Evolutionary conservation across 37 sponge, comb jelly and placozoan species (phyloP), one percentile per base, ranked within the genome.

Genomic region (Oscarella lobularis): DNA sequence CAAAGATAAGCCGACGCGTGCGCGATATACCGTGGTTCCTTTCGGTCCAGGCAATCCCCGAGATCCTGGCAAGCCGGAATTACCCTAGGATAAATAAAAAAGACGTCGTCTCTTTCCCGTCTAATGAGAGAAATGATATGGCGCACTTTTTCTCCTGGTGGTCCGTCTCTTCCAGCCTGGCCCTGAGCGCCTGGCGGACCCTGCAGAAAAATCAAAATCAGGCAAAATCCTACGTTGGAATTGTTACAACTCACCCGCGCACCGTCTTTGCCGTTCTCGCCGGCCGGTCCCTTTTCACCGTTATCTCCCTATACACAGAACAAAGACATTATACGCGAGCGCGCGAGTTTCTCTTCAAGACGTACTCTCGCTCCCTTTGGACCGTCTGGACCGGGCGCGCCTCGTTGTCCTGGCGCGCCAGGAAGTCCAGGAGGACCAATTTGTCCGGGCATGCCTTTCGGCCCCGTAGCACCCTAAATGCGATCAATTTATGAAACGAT

Each of bases 361-460:
- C 60, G 20, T 27, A 48, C 60, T 48, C 60, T 9, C 9, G 60
- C 20, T 48, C 60, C 60, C 20, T 48, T 48, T 48, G 60, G 20
- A 48, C 60, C 60, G 20, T 27, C 60, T 27, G 60, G 14, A 27
- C 60, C 60, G 9, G 9, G 60, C 9, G 60, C 14, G 14, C 60
- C 60, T 48, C 60, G 60, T 20, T 48, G 14, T 48, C 60, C 60
- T 9, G 60, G 60, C 20, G 20, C 9, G 9, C 60, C 60, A 48
- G 60, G 60, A 48, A 48, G 60, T 48, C 60, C 60, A 48, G 60
- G 60, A 27, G 60, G 60, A 48, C 60, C 60, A 48, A 20, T 20
- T 48, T 20, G 9, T 48, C 60, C 60, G 9, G 60, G 60, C 9
- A 20, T 27, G 9, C 60, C 60, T 48, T 48, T 48, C 9, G 60